Evolutionary conservation across 2,113 vertebrate genomes (phyloP).

Genomic region (Dicaeum eximium): DNA sequence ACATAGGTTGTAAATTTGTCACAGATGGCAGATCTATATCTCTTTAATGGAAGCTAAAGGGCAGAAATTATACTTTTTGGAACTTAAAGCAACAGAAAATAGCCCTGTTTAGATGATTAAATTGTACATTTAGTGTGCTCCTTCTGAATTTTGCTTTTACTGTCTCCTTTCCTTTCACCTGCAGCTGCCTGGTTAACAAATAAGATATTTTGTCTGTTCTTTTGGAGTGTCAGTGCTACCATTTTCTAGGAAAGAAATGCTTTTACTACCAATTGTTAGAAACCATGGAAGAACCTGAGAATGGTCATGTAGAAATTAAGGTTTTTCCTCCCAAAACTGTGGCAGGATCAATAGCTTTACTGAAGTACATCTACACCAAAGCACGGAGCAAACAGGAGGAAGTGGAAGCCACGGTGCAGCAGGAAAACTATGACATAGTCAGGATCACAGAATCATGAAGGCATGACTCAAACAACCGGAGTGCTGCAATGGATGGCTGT

Average conservation of each 20-base stretch:
- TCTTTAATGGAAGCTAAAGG: not conserved
- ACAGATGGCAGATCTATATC: not conserved
- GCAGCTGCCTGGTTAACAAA: not conserved
- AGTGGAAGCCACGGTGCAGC: not conserved
- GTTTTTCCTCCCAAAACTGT: accelerated
- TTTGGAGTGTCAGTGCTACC: not conserved
- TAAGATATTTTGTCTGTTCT: not conserved
- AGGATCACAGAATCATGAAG: not conserved
- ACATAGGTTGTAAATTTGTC: not conserved
- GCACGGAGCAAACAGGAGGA: not conserved
- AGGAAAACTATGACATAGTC: not conserved
- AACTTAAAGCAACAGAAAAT: not conserved
- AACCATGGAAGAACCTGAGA: not conserved
- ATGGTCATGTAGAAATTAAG: not conserved
- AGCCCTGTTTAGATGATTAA: not conserved
- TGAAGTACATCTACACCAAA: not conserved
- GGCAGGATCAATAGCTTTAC: not conserved
- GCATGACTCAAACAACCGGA: not conserved
- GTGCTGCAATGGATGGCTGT: not conserved
- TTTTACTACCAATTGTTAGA: not conserved
- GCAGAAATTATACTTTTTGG: not conserved
- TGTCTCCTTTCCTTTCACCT: not conserved
- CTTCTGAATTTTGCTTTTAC: not conserved
- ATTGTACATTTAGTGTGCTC: not conserved
- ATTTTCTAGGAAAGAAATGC: not conserved